These are phyloP conservation scores for Orientallactaga bullata DNA, from an alignment of 2,113 vertebrate species.

Conservation along the genomic window DNA sequence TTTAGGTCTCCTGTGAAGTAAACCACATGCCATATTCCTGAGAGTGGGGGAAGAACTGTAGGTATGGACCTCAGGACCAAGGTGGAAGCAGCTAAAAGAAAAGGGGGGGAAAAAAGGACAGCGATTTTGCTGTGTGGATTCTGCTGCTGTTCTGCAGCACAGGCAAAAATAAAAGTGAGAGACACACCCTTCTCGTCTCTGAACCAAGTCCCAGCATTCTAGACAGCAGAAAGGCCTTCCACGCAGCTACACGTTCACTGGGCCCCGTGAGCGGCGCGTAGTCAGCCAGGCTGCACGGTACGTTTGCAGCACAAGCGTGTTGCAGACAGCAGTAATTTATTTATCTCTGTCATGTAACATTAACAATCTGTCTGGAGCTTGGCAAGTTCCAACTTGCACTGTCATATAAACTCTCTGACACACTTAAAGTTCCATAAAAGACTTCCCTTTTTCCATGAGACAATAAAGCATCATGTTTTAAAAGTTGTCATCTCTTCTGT, in stretches of 20 bases:
- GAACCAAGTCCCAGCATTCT: neutral
- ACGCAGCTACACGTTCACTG: neutral
- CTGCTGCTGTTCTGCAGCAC: neutral
- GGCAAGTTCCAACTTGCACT: conserved; percentile 78
- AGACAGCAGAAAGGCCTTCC: neutral
- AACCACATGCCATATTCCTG: neutral
- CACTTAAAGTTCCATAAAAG: conserved; percentile 77
- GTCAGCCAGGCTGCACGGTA: conserved; percentile 24
- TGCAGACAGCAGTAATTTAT: conserved; percentile 79
- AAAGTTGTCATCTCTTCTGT: conserved; percentile 46
- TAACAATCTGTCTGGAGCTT: conserved; percentile 79
- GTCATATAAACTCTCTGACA: conserved; percentile 81
- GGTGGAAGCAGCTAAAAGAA: neutral
- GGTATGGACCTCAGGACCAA: neutral
- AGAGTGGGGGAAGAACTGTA: neutral
- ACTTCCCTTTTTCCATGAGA: conserved; percentile 78
- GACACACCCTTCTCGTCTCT: conserved; percentile 65
- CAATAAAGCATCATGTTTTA: conserved; percentile 71
- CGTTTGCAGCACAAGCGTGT: conserved; percentile 25
- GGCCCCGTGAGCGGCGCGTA: neutral
- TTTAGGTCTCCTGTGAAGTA: conserved; percentile 15
- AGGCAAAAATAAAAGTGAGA: conserved; percentile 47
- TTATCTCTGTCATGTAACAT: conserved; percentile 79
- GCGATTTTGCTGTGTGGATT: neutral
- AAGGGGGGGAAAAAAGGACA: neutral